phyloP scores from a whole-genome alignment of 1,140 invertebrate species.

The Heliconius hewitsoni region DNA sequence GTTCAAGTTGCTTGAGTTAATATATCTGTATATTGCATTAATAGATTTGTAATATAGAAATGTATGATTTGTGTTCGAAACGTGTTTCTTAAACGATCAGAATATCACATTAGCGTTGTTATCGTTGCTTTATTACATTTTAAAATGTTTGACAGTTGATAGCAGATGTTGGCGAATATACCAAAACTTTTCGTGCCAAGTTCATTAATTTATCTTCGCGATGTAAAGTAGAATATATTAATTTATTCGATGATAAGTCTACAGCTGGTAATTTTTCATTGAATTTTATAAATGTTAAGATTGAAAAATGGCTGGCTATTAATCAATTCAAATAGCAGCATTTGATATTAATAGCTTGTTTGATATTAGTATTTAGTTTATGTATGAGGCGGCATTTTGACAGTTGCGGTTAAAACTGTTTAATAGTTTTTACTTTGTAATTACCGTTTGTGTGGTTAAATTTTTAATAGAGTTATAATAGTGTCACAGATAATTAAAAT shows the following conservation, averaged over 20 bases:
- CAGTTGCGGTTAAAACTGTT: not conserved
- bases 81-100: too few relatives aligned
- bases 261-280: constrained; percentile 31
- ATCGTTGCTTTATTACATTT: constrained; percentile 26
- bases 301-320: constrained; percentile 29
- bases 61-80: not conserved
- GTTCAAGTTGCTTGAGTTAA: too few relatives aligned
- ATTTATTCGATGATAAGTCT: constrained; percentile 37
- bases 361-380: not conserved
- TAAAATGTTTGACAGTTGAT: constrained; percentile 30
- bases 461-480: not conserved
- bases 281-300: constrained; percentile 33
- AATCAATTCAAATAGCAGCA: constrained; percentile 15
- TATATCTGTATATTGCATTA: not conserved
- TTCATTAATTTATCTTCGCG: constrained; percentile 30
- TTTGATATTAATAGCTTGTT: not conserved
- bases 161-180: constrained; percentile 30
- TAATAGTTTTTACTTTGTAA: not conserved
- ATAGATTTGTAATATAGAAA: not conserved
- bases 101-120: constrained; percentile 7
- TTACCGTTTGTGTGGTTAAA: not conserved
- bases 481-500: not conserved
- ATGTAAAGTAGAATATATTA: constrained; percentile 35
- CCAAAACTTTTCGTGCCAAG: constrained; percentile 29
- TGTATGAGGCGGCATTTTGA: not conserved